Evolutionary conservation across 2,113 vertebrate species (phyloP), one percentile per base, ranked within the genome.

Genomic region (Tyrannus savana): DNA sequence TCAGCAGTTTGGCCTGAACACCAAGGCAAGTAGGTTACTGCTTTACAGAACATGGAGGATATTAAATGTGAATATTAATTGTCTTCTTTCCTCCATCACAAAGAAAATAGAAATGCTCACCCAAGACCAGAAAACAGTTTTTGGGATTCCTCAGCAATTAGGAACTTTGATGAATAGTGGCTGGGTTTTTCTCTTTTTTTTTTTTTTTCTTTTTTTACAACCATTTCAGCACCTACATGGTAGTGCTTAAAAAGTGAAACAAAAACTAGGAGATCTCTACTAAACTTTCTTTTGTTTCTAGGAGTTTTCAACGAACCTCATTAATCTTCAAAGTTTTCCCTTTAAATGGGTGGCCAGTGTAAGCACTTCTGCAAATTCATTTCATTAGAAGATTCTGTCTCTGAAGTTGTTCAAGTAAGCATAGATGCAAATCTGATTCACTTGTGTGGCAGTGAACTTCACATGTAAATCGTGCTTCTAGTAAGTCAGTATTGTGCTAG

Each of bases 381-480:
- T 90, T 95, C 42, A 33, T 9, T 6, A 30, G 58, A 92, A 79
- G 53, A 58, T 82, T 87, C 84, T 71, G 64, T 46, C 74, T 81
- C 68, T 75, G 27, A 86, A 93, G 83, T 92, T 90, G 56, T 86
- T 94, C 81, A 60, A 90, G 62, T 64, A 73, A 91, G 87, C 14
- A 7, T 79, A 71, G 88, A 64, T 52, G 79, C 53, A 84, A 71
- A 77, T 67, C 85, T 71, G 79, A 69, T 84, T 95, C 76, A 56
- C 79, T 96, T 91, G 64, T 90, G 83, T 92, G 93, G 90, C 93
- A 71, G 60, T 81, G 93, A 93, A 90, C 92, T 95, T 95, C 84
- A 81, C 83, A 96, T 96, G 93, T 80, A 97, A 95, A 97, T 96
- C 19, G 19, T 31, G 79, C 75, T 78, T 88, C 90, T 93, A 92